Evolutionary conservation across 35 echinoderm and acorn worm species (phyloP), one percentile per base, ranked within the genome.

Genomic region (Amphiura filiformis): DNA sequence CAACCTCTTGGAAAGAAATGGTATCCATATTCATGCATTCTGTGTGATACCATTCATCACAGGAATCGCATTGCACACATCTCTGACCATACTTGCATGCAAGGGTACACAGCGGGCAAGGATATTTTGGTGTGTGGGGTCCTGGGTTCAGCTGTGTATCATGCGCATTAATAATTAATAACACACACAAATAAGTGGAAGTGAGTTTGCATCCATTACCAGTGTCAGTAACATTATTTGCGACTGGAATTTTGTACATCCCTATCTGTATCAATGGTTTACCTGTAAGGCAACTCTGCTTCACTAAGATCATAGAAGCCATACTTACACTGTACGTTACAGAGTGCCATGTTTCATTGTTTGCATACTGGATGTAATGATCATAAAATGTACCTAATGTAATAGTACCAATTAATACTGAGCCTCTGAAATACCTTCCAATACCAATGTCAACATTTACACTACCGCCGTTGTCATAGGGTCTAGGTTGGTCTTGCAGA

Each of bases 21-120:
- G 79, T 17, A 31, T 39, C 79, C 79, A 81, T 81, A 31, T 52
- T 70, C 64, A 87, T 87, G 35, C 84, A 87, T 1, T 76, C 65
- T 22, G 20, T 36, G 28, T 87, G 84, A 33, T 37, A 35, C 64
- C 84, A 76, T 23, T 31, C 37, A n/a, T 35, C 31, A 41, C 84
- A 87, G 33, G 15, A 77, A 78, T 87, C 84, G 36, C 84, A 78
- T 20, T 33, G 0, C 4, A 76, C 70, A 12, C 52, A 61, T 42
- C 39, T 84, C 31, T 84, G 0, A 4, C 82, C 82, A 0, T 39
- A 84, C 56, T 84, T 84, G 26, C 17, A 18, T 1, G 84, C 84
- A 23, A n/a, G 3, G 37, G 35, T 32, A 77, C 84, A 87, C 0
- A 87, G 12, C 11, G 18, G 33, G 37, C 84, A 87, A 0, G 84